These are phyloP conservation scores for Galagoides demidoff DNA, from an alignment of 2,797 vertebrate genomes.

Conservation along the genomic window DNA sequence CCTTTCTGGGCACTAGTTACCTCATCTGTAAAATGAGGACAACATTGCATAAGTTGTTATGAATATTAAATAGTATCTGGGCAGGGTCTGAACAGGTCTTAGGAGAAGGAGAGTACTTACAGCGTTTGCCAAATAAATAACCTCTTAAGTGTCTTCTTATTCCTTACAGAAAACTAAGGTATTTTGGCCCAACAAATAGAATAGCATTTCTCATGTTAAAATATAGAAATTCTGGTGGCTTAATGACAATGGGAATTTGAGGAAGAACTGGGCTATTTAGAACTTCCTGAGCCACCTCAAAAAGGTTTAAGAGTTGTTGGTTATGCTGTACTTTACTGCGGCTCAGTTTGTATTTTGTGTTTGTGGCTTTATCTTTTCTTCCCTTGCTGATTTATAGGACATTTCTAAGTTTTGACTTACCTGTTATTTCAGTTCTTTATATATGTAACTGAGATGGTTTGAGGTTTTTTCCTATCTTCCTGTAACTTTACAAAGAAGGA, in stretches of 20 bases:
- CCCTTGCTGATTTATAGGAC: background rate
- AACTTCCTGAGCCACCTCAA: background rate
- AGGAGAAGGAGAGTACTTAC: background rate
- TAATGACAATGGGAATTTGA: background rate
- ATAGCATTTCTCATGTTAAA: background rate
- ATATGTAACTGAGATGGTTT: background rate
- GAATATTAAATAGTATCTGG: background rate
- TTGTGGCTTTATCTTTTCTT: background rate
- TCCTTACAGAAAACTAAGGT: background rate
- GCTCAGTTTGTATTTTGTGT: background rate
- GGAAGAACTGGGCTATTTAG: background rate
- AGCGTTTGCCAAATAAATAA: background rate
- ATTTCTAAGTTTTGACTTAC: constrained; percentile 25
- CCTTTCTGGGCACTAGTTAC: background rate
- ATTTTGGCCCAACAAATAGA: constrained; percentile 10
- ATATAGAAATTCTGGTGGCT: background rate
- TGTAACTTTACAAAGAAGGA: constrained; percentile 1
- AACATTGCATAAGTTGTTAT: background rate
- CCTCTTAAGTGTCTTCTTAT: background rate
- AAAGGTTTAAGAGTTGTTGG: background rate
- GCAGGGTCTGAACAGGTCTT: background rate
- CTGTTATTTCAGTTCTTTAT: background rate
- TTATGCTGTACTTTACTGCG: background rate
- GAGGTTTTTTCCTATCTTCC: background rate
- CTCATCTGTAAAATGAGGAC: background rate